Conservation (phyloP, 2,113 vertebrate species). For the Eonycteris spelaea region DNA sequence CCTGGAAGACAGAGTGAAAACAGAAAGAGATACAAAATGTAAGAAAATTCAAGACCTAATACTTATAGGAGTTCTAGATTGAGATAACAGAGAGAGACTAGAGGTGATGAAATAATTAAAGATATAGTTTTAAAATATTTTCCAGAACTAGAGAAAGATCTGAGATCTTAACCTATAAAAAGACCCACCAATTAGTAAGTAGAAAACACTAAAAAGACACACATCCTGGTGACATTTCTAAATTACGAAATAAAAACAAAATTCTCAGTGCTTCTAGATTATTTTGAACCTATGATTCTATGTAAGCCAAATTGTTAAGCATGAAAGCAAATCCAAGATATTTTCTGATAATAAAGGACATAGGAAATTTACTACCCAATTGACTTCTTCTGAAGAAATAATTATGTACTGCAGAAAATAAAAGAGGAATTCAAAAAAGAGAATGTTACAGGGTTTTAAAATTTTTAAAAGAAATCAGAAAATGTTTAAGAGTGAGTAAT, state of each 20-base stretch:
- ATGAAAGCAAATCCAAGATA: constrained; percentile 55
- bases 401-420: constrained; percentile 41
- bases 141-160: constrained; percentile 42
- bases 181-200: constrained; percentile 44
- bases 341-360: constrained; percentile 60
- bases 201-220: constrained; percentile 56
- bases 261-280: constrained; percentile 46
- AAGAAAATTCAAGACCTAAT: constrained; percentile 29
- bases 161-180: constrained; percentile 59
- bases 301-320: constrained; percentile 43
- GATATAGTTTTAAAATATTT: constrained; percentile 52
- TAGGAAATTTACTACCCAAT: constrained; percentile 64
- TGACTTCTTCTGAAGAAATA: constrained; percentile 49
- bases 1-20: not conserved
- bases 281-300: constrained; percentile 53
- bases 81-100: constrained; percentile 36
- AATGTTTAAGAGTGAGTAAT: constrained; percentile 41
- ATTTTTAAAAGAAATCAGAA: constrained; percentile 25
- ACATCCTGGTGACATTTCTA: constrained; percentile 65
- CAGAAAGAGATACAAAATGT: constrained; percentile 24
- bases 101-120: constrained; percentile 35
- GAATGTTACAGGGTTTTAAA: constrained; percentile 24
- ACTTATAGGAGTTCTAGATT: constrained; percentile 4
- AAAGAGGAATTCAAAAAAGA: constrained; percentile 43
- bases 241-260: constrained; percentile 68